A percentile compares a stretch with the other conserved stretches of the same genome.
Conservation (phyloP, 2,113 vertebrate genomes). For the Drymodes brunneopygia region DNA sequence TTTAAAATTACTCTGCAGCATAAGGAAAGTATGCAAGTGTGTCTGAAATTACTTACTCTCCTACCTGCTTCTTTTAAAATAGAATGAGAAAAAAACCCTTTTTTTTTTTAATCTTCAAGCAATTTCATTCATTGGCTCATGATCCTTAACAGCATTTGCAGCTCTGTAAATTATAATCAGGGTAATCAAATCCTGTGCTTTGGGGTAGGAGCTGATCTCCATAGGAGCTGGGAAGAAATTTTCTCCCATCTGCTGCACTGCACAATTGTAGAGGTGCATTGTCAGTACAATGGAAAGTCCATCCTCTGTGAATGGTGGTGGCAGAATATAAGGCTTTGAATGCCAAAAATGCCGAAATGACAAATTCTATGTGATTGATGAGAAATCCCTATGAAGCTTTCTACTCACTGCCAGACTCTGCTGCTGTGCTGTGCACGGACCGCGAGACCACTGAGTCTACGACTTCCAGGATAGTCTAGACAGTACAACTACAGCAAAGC, state of each 20-base stretch:
- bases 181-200: conserved; percentile 1
- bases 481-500: neutral
- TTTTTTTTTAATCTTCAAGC: neutral
- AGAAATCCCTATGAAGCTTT: neutral
- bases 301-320: neutral
- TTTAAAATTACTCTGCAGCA: neutral
- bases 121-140: neutral
- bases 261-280: neutral
- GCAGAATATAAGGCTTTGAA: neutral
- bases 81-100: neutral
- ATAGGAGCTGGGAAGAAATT: neutral
- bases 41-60: neutral
- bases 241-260: neutral
- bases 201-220: neutral
- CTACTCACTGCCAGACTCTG: neutral
- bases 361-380: neutral
- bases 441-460: fast-evolving
- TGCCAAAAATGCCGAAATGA: neutral
- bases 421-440: neutral
- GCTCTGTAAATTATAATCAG: neutral
- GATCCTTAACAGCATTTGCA: neutral
- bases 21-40: neutral
- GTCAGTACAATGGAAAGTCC: neutral
- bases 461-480: neutral
- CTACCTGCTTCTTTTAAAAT: neutral